These are phyloP conservation scores for Glossophaga mutica DNA, from an alignment of 2,797 vertebrate species.

Conservation along the genomic window DNA sequence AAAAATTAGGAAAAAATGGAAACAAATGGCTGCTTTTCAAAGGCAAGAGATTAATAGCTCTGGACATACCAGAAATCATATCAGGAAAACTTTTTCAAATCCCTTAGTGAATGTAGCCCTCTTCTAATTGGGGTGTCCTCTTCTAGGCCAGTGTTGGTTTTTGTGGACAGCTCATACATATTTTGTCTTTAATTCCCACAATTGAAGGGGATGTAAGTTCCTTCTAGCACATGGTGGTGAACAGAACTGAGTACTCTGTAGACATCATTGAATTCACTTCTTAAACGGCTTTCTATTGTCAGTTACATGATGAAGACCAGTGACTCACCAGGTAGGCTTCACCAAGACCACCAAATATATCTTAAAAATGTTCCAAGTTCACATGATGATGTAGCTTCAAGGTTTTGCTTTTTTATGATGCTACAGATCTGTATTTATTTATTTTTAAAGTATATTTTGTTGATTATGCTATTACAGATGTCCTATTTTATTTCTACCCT, in stretches of 20 bases:
- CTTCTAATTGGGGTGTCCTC: not conserved
- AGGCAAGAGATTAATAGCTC: slow-evolving; percentile 15
- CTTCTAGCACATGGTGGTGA: not conserved
- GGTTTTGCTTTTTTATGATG: not conserved
- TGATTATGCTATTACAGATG: no score
- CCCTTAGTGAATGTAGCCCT: not conserved
- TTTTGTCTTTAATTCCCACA: not conserved
- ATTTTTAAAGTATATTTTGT: no score
- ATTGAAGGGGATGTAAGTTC: fast-evolving
- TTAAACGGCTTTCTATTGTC: fast-evolving
- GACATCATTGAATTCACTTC: not conserved
- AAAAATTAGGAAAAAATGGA: not conserved
- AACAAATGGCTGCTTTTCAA: slow-evolving; percentile 38
- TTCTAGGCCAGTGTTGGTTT: not conserved
- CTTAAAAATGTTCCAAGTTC: not conserved
- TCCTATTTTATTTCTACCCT: no score
- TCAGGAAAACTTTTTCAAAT: not conserved
- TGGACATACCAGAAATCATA: not conserved
- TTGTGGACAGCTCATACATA: not conserved
- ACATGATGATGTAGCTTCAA: no score
- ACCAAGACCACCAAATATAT: not conserved
- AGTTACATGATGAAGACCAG: not conserved
- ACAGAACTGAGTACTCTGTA: not conserved
- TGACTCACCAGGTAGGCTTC: not conserved
- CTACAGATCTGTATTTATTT: no score